A percentile compares a stretch with the other conserved stretches of the same genome.
Evolutionary conservation across 2,113 vertebrate genomes (phyloP).

Genomic region (Electrona antarctica): DNA sequence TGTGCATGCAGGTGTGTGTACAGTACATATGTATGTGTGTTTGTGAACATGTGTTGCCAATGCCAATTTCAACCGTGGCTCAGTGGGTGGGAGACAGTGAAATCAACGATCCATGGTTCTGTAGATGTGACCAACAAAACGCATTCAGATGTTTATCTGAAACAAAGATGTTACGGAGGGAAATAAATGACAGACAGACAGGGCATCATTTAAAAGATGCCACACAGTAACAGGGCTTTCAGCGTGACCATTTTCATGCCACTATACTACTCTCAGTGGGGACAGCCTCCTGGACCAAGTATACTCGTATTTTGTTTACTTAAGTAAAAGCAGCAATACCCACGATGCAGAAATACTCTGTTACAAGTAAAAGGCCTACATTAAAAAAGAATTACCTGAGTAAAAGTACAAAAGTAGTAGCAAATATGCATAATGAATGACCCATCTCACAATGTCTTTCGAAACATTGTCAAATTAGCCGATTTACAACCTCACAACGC

Average conservation of each 20-base stretch:
- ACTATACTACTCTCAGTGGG: constrained; percentile 47
- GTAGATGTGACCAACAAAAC: constrained; percentile 76
- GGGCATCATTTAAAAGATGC: constrained; percentile 44
- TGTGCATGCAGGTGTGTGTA: constrained; percentile 10
- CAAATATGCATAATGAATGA: too few species aligned
- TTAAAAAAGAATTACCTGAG: too few species aligned
- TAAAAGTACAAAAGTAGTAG: too few species aligned
- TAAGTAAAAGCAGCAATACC: too few species aligned
- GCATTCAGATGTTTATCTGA: constrained; percentile 63
- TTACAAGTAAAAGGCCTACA: too few species aligned
- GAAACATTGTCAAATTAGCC: too few species aligned
- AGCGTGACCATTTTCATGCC: constrained; percentile 40
- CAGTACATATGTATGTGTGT: constrained; percentile 28
- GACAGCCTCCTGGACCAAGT: constrained; percentile 37
- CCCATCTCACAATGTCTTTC: too few species aligned
- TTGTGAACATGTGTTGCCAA: constrained; percentile 69
- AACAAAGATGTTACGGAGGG: constrained; percentile 49
- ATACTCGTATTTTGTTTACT: too few species aligned
- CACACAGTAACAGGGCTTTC: constrained; percentile 28
- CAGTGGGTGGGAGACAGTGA: constrained; percentile 74
- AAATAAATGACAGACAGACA: constrained; percentile 46
- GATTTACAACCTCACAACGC: too few species aligned
- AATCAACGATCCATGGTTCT: constrained; percentile 74
- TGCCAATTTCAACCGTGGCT: constrained; percentile 71
- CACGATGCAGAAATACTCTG: too few species aligned